Conservation (phyloP, 2,888 invertebrate species). For the Athalia circularis region DNA sequence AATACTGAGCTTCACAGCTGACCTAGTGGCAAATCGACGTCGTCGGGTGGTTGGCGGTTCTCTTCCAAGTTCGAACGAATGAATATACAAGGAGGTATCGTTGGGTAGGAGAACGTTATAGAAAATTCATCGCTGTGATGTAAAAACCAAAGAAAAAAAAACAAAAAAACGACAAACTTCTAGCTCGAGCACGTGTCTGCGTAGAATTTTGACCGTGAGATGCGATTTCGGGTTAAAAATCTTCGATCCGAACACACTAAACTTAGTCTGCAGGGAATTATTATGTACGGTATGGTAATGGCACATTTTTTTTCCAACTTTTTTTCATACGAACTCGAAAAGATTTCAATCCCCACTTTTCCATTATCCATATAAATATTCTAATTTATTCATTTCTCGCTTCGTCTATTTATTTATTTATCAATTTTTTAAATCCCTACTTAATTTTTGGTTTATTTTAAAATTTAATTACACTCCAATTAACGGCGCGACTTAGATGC, state of each 20-base stretch:
- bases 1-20: constrained; percentile 59
- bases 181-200: too few relatives aligned
- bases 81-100: too few relatives aligned
- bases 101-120: too few relatives aligned
- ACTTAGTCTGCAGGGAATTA: not conserved
- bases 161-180: not conserved
- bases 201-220: too few relatives aligned
- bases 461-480: too few relatives aligned
- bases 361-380: not conserved
- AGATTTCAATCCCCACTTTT: not conserved
- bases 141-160: not conserved
- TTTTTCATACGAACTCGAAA: not conserved
- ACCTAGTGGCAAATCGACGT: constrained; percentile 54
- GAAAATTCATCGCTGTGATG: not conserved
- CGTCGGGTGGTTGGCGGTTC: constrained; percentile 24
- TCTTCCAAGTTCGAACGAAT: not conserved
- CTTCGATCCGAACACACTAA: too few relatives aligned
- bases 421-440: too few relatives aligned
- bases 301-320: not conserved
- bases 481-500: too few relatives aligned
- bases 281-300: not conserved
- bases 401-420: not conserved
- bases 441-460: too few relatives aligned
- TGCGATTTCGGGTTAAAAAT: too few relatives aligned
- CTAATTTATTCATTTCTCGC: not conserved